phyloP scores from a whole-genome alignment of 2,888 invertebrate species.

The Reticulitermes lucifugus region DNA sequence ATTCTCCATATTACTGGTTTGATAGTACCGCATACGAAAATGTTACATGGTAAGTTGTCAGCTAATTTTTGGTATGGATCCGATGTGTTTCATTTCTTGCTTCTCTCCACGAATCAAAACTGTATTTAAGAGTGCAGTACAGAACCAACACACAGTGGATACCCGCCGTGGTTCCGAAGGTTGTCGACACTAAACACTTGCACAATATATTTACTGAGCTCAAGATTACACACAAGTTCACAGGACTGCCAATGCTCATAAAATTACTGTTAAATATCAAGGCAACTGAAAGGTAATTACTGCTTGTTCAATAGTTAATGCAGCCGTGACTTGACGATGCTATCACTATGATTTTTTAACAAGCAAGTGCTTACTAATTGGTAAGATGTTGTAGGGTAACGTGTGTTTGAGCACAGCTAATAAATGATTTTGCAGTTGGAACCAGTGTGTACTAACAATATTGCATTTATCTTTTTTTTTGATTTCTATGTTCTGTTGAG shows the following conservation, averaged over 20 bases:
- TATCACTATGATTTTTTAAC: neutral
- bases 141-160: neutral
- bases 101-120: slow-evolving; percentile 22
- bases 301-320: slow-evolving; percentile 32
- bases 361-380: slow-evolving; percentile 2
- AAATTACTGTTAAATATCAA: neutral
- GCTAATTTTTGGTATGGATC: slow-evolving; percentile 2
- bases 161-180: neutral
- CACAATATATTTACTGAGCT: slow-evolving; percentile 15
- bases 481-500: neutral
- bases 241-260: neutral
- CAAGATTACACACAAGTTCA: slow-evolving; percentile 27
- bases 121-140: slow-evolving; percentile 4
- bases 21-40: neutral
- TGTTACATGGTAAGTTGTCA: neutral
- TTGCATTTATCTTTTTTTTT: neutral
- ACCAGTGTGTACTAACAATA: neutral
- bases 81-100: neutral
- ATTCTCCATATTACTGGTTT: too few species aligned
- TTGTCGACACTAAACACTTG: slow-evolving; percentile 23
- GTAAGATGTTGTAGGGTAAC: neutral
- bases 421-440: neutral
- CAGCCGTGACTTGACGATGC: slow-evolving; percentile 4
- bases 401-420: neutral
- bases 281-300: slow-evolving; percentile 36